These are phyloP conservation scores for Cettia cetti DNA, from an alignment of 2,113 vertebrate genomes.

Conservation along the genomic window DNA sequence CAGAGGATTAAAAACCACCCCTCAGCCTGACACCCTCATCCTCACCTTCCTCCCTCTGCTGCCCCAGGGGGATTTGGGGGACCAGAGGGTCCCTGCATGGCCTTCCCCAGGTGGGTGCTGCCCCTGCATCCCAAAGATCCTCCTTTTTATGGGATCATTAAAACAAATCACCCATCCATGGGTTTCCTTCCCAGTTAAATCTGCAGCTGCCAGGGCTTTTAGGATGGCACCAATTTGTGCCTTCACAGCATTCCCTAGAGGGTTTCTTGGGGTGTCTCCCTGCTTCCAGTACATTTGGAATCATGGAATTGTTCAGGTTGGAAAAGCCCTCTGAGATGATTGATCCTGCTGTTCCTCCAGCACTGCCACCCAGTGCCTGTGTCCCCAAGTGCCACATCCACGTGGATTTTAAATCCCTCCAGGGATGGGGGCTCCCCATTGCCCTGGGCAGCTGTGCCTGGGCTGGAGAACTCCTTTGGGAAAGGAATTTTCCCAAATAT, in stretches of 20 bases:
- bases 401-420: not conserved
- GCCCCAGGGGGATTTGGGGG: not conserved
- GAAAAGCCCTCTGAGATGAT: not conserved
- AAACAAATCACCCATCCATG: not conserved
- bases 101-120: not conserved
- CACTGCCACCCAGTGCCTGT: not conserved
- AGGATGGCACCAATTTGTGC: not conserved
- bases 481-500: not conserved
- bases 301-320: not conserved
- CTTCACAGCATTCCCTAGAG: not conserved
- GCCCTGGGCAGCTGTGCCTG: not conserved
- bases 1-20: not conserved
- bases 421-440: not conserved
- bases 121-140: not conserved
- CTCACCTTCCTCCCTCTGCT: not conserved
- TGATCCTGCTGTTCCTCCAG: not conserved
- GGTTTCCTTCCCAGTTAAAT: not conserved
- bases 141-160: not conserved
- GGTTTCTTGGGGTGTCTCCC: not conserved
- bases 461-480: fast-evolving
- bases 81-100: not conserved
- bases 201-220: not conserved
- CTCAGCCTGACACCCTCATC: not conserved
- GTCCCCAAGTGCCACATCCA: not conserved
- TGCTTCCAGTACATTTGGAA: not conserved